Percentiles rank a stretch among this genome's conserved stretches.
These are phyloP conservation scores for Pandemis cinnamomeana DNA, from an alignment of 2,888 invertebrate genomes.

Conservation along the genomic window DNA sequence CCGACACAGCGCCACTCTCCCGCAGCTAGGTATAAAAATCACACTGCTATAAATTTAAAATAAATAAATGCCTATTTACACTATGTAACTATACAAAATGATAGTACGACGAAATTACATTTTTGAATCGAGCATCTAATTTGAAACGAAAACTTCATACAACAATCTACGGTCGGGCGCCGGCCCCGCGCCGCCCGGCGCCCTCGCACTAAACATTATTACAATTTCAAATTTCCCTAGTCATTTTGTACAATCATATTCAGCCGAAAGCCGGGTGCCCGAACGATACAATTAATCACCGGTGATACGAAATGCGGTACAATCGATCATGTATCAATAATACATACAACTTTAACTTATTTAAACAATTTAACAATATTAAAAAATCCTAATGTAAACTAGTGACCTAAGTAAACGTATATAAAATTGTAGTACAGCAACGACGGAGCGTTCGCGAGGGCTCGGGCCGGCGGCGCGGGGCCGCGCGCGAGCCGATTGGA, in stretches of 20 bases:
- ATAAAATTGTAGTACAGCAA: conserved; percentile 71
- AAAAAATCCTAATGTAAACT: conserved; percentile 80
- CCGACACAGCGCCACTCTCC: conserved; percentile 75
- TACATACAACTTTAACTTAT: conserved; percentile 83
- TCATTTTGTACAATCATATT: conserved; percentile 81
- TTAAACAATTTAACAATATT: conserved; percentile 82
- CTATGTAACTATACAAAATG: conserved; percentile 84
- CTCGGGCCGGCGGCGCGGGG: conserved; percentile 50
- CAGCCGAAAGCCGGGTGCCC: conserved; percentile 79
- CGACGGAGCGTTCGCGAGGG: conserved; percentile 67
- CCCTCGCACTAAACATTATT: conserved; percentile 67
- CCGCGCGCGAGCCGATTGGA: conserved; percentile 56
- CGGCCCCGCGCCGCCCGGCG: conserved; percentile 49
- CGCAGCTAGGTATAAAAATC: conserved; percentile 82
- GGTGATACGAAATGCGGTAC: conserved; percentile 77
- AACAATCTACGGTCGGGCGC: conserved; percentile 70
- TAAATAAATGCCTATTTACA: conserved; percentile 85
- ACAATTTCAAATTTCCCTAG: conserved; percentile 73
- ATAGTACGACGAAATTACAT: conserved; percentile 82
- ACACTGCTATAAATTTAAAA: conserved; percentile 84
- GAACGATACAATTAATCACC: conserved; percentile 65
- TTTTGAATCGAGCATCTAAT: conserved; percentile 80
- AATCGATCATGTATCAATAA: conserved; percentile 77
- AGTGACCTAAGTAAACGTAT: conserved; percentile 76
- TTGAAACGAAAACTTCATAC: conserved; percentile 75